phyloP scores from a whole-genome alignment of 2,113 vertebrate genomes.

The Rhagologus leucostigma region DNA sequence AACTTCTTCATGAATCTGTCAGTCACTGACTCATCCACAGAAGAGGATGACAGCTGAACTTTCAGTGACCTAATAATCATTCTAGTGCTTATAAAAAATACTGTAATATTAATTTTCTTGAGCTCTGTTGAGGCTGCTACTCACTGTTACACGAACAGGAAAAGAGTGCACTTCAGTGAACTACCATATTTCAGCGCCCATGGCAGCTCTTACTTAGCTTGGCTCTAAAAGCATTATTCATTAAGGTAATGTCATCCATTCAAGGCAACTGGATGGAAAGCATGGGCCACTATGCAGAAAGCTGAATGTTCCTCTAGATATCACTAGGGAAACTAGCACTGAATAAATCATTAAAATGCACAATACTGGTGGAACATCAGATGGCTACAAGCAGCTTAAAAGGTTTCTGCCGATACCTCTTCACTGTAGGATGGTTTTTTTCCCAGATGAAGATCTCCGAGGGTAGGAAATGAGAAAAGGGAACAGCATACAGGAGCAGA shows the following conservation, averaged over 20 bases:
- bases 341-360: background rate
- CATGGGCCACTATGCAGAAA: background rate
- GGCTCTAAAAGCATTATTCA: background rate
- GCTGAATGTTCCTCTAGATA: background rate
- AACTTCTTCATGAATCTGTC: background rate
- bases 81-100: background rate
- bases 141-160: background rate
- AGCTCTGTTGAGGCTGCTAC: background rate
- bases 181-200: background rate
- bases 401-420: background rate
- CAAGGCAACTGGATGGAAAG: background rate
- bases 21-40: background rate
- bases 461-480: background rate
- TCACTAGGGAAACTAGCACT: background rate
- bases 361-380: background rate
- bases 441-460: background rate
- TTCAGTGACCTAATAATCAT: conserved; percentile 6
- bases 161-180: background rate
- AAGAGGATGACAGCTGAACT: conserved; percentile 35
- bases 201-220: background rate
- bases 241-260: background rate
- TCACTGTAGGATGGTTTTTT: background rate
- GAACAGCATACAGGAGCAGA: background rate
- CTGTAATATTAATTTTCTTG: background rate
- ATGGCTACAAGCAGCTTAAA: background rate